Base-by-base conservation (phyloP, 2,888 invertebrate species). In the Hermaeophaga mercurialis region DNA sequence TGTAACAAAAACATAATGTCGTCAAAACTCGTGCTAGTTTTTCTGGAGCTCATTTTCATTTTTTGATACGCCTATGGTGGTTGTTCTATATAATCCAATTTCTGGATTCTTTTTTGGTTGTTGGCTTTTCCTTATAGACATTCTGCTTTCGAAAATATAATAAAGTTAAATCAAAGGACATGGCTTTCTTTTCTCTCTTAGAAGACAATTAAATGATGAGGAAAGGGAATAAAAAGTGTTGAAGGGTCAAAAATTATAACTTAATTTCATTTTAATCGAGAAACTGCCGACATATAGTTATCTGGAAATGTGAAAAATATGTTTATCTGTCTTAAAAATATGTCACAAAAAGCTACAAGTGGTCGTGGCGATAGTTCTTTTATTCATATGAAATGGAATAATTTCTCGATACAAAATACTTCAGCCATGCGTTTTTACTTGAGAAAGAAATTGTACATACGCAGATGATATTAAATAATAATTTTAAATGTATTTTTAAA, bases 61-160 rank as follows among this genome's bases (percentile, higher is more conserved):
- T 14, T 34, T 14, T 4, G 12, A 4, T 12, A 9, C 41, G 43
- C 24, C 43, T 12, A 43, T 43, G 43, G 2, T 12, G 14, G 19
- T 45, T 36, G 52, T 26, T 24, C 26, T 44, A 12, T 24, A 28
- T 39, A 54, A 54, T 54, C 47, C 39, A 54, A 54, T 54, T 54
- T 46, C 18, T 19, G 17, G 11, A 53, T 54, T 54, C 50, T 54
- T 45, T 54, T 34, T 54, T 46, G 45, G 53, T 33, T 46, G 54
- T 47, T 54, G 46, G 22, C 46, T 28, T 46, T 54, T 46, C 39
- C 46, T 46, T 46, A 39, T 31, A 41, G 36, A 54, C 54, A 31
- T 54, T 39, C 31, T 41, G 28, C 47, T 54, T 54, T 39, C 22
- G 18, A 39, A 54, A 54, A 54, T 54, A 54, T 54, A 54, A 54